Base-by-base conservation (phyloP, 2,888 invertebrate species). In the Orchesella flavescens region DNA sequence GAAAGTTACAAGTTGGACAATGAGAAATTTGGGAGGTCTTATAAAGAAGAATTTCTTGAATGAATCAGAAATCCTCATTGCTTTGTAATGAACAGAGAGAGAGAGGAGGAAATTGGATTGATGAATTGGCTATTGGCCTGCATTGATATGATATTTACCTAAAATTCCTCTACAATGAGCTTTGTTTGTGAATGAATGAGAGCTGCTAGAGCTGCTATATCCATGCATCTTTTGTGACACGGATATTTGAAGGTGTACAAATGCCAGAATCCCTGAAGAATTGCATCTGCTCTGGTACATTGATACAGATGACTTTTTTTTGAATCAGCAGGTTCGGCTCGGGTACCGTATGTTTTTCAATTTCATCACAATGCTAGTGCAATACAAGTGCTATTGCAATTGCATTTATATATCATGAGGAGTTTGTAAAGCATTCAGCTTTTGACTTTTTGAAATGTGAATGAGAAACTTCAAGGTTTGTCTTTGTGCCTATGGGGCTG, bases 21-120 rank as follows among this genome's bases (percentile, higher is more conserved):
- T 44, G 76, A 5, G 21, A 65, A 57, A 63, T 82, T 82, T 76
- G 82, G 82, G 82, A 82, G 82, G 82, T 82, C 82, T 69, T n/a
- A 24, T 7, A 61, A 24, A 1, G 4, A 55, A 9, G 53, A 68
- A 57, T 80, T 78, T 57, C 34, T 24, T 74, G 59, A 81, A 74
- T 75, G 75, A 66, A 65, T 73, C 72, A 21, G 44, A 2, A 61
- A 61, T 61, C 12, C 24, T 12, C 24, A 61, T 61, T 13, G 49
- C 12, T 15, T 49, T 49, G n/a, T 2, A 49, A 49, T 61, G 61
- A 23, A 61, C 19, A n/a, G 24, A 24, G 13, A 24, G 34, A 34
- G 34, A 34, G 34, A 34, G 34, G 34, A 34, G 34, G 34, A 34
- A 34, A 34, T 34, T 34, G 34, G 34, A 34, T 34, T 34, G 34